phyloP scores from a whole-genome alignment of 2,888 invertebrate genomes.

The Plutella xylostella region DNA sequence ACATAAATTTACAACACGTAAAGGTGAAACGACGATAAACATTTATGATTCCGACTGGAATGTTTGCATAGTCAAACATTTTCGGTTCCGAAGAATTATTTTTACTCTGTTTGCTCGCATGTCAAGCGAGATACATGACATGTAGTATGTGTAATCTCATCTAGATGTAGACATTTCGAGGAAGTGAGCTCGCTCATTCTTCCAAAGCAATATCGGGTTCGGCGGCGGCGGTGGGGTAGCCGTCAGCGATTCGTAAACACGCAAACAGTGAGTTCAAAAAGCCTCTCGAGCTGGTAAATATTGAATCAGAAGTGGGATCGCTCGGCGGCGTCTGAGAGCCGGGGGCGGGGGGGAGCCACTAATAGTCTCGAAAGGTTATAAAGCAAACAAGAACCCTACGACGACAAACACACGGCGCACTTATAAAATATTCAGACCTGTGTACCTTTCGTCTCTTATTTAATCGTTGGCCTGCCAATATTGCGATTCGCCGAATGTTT shows the following conservation, averaged over 20 bases:
- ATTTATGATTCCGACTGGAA: background rate
- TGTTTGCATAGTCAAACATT: slow-evolving; percentile 3
- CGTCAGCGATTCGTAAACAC: slow-evolving; percentile 68
- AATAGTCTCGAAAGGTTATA: slow-evolving; percentile 69
- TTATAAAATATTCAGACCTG: slow-evolving; percentile 51
- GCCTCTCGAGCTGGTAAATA: slow-evolving; percentile 68
- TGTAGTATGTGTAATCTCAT: background rate
- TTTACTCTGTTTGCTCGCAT: background rate
- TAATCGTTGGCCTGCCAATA: slow-evolving; percentile 6
- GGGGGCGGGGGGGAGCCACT: slow-evolving; percentile 32
- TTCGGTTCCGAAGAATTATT: background rate
- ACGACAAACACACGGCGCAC: slow-evolving; percentile 47
- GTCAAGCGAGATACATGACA: background rate
- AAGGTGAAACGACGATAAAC: slow-evolving; percentile 4
- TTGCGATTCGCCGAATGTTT: background rate
- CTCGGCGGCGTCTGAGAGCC: slow-evolving; percentile 45
- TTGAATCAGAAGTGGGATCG: slow-evolving; percentile 68
- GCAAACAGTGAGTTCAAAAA: slow-evolving; percentile 68
- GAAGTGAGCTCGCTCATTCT: slow-evolving; percentile 61
- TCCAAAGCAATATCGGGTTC: slow-evolving; percentile 59
- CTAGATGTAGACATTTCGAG: background rate
- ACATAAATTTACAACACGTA: slow-evolving; percentile 1
- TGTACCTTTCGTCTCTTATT: slow-evolving; percentile 12
- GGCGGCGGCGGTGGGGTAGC: slow-evolving; percentile 29
- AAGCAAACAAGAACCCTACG: slow-evolving; percentile 53